Base-by-base conservation (phyloP, 92 coral and sea anemone species). In the Porites divaricata region DNA sequence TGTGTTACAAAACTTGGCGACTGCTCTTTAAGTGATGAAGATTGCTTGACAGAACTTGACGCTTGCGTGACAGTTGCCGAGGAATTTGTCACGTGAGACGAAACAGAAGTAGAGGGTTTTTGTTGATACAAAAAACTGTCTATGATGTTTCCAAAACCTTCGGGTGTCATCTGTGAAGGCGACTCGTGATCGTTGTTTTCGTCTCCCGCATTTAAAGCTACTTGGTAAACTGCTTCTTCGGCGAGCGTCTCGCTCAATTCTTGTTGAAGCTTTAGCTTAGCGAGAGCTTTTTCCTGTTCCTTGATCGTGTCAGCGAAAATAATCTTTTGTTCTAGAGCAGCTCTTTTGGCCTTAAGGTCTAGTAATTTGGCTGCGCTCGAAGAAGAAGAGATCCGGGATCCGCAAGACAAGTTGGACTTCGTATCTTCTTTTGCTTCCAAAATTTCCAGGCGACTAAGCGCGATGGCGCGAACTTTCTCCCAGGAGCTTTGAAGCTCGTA, bases 211-310 rank as follows among this genome's bases (percentile, higher is more conserved):
- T 68, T 41, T 68, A 68, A 17, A 2, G 64, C 80, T 15, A 67
- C 77, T 83, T 83, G 79, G 67, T 83, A 74, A 14, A 68, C 73
- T 15, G 26, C 77, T 19, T 83, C 87, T 74, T 72, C 80, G 59
- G 80, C 63, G n/a, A 75, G 35, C 19, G 77, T 64, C 67, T 83
- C 87, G 1, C 65, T 72, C 11, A 48, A 64, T 9, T 82, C 79
- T 62, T 61, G 79, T 13, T 82, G 79, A 53, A 82, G 25, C 78
- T 82, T 82, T 48, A 82, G 41, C 26, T 82, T 72, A 10, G 63
- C 63, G 19, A 84, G 88, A 12, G 56, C 67, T 49, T 50, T 50
- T 41, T 80, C 76, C 22, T 80, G 75, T 17, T 80, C 85, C 16
- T 67, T 20, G n/a, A 80, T 80, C 10, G 16, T 58, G 15, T 58